These are phyloP conservation scores for Harlomillsia oculata DNA, from an alignment of 1,140 invertebrate genomes.

Conservation along the genomic window DNA sequence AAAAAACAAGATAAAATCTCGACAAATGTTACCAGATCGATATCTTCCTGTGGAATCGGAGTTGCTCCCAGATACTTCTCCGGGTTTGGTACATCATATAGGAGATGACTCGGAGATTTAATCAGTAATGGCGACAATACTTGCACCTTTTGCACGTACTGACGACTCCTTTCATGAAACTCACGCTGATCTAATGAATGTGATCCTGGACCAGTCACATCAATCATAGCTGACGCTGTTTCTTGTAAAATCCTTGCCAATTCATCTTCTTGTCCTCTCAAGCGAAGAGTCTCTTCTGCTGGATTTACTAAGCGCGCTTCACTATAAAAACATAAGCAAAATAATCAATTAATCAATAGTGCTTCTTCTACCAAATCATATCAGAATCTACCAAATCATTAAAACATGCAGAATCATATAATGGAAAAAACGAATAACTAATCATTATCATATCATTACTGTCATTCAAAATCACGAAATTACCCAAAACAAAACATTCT, in stretches of 20 bases:
- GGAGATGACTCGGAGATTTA: conserved; percentile 7
- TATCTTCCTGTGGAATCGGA: conserved; percentile 29
- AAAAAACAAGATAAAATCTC: neutral
- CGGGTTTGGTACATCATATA: conserved; percentile 32
- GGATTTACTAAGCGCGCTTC: conserved; percentile 14
- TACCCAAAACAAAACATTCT: too few species aligned
- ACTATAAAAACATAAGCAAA: conserved; percentile 8
- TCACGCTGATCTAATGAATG: conserved; percentile 35
- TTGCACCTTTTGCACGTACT: conserved; percentile 31
- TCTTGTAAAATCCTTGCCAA: conserved; percentile 34
- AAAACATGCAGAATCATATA: neutral
- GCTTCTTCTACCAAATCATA: neutral
- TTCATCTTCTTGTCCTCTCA: conserved; percentile 33
- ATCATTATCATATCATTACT: too few species aligned
- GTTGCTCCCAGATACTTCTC: conserved; percentile 29
- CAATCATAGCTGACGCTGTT: conserved; percentile 35
- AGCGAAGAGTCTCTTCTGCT: conserved; percentile 8
- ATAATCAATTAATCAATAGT: conserved; percentile 1
- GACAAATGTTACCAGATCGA: conserved; percentile 25
- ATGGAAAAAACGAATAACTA: neutral
- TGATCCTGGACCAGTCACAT: conserved; percentile 32
- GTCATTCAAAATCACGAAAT: too few species aligned
- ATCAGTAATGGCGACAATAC: conserved; percentile 22
- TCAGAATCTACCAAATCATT: neutral
- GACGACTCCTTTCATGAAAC: conserved; percentile 31